These are phyloP conservation scores for Rhopalosiphum padi DNA, from an alignment of 1,140 invertebrate genomes.

Conservation along the genomic window DNA sequence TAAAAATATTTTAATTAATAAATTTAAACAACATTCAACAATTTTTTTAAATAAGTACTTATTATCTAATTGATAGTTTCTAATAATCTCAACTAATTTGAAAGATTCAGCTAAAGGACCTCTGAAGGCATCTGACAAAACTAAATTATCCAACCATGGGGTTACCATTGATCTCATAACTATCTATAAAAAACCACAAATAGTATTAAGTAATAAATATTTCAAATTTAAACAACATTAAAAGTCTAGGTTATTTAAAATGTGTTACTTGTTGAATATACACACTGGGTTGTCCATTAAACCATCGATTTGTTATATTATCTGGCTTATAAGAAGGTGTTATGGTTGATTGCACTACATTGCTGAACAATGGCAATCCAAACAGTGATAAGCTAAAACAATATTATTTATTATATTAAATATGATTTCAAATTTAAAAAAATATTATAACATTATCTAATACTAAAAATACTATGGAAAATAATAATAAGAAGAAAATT, in stretches of 20 bases:
- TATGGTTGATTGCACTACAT: constrained; percentile 73
- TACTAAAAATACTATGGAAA: background rate
- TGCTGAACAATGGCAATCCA: constrained; percentile 83
- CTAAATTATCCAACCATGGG: constrained; percentile 83
- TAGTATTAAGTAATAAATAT: background rate
- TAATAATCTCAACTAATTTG: constrained; percentile 81
- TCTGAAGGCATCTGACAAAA: constrained; percentile 86
- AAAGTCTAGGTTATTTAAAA: background rate
- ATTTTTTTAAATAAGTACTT: constrained; percentile 67
- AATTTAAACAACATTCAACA: constrained; percentile 56
- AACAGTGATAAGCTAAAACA: constrained; percentile 77
- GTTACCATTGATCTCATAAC: constrained; percentile 74
- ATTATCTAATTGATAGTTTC: constrained; percentile 81
- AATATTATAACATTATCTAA: too few species aligned
- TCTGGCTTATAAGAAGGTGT: constrained; percentile 63
- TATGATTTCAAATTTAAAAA: too few species aligned
- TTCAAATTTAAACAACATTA: background rate
- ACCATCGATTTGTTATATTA: constrained; percentile 61
- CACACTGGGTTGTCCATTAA: constrained; percentile 69
- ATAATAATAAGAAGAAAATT: too few species aligned
- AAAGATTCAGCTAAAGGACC: constrained; percentile 88
- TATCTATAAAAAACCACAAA: constrained; percentile 63
- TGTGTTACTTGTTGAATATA: constrained; percentile 82
- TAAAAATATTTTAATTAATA: constrained; percentile 65
- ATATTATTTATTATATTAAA: background rate